Evolutionary conservation across 1,140 invertebrate genomes (phyloP), one percentile per base, ranked within the genome.

Genomic region (Drosophila yakuba): DNA sequence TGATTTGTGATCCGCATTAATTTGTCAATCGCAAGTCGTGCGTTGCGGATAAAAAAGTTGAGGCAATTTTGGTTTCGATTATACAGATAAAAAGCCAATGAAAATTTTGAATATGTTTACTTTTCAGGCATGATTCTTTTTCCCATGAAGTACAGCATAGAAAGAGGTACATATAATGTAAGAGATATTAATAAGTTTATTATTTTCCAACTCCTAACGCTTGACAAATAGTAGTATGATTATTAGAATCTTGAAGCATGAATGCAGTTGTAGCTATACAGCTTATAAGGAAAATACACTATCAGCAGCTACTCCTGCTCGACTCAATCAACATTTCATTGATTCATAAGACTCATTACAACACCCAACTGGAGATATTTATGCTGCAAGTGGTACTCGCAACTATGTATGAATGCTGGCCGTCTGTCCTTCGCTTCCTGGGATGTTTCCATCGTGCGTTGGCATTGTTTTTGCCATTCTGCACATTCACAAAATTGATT

Each of bases 401-500:
- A 35, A 61, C 50, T 62, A 63, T 41, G 71, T 64, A 36, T 50
- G 50, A 20, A 36, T 35, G 50, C 28, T 36, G 10, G 32, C 2
- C 20, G 56, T 36, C 47, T 39, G 57, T 74, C 60, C 51, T 44
- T 45, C 61, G 51, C 67, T 48, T 71, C 68, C 67, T 72, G 68
- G 66, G 64, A 72, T 71, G 66, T 47, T 35, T 74, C 51, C 54
- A 45, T 74, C 54, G 72, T 51, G 48, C 48, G 48, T 6, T 51
- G 28, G 48, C n/a, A 51, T 51, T 51, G 48, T 77, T 82, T 76
- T 80, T 80, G 67, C 73, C 82, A 81, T 86, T 77, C 84, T 84
- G 80, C 69, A 90, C 84, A 89, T 89, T 84, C 84, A 89, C 80
- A 80, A 89, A 88, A 88, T 88, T 82, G 79, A 83, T 88, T 90